Conservation (phyloP, 2,797 vertebrate species). For the Darevskia nairensis region DNA sequence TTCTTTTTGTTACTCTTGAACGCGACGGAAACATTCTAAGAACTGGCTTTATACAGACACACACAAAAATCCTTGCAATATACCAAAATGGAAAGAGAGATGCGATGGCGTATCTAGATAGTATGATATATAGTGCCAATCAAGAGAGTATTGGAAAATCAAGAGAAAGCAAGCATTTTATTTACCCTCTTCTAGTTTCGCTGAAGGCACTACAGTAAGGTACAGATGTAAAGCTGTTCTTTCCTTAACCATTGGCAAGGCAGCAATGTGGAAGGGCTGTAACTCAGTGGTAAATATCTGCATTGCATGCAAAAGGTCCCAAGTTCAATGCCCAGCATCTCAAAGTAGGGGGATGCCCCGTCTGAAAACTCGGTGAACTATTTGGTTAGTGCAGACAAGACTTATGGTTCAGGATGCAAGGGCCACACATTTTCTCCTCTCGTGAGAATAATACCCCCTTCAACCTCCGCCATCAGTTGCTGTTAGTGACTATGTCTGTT, state of each 20-base stretch:
- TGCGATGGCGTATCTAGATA: no score
- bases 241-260: background rate
- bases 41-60: background rate
- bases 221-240: background rate
- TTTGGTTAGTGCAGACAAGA: no score
- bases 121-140: background rate
- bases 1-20: background rate
- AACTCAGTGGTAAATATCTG: no score
- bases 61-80: background rate
- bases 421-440: background rate
- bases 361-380: no score
- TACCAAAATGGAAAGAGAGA: background rate
- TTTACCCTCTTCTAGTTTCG: conserved; percentile 5
- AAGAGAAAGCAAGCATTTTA: background rate
- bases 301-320: no score
- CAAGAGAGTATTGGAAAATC: background rate
- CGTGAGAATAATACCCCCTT: background rate
- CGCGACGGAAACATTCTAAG: background rate
- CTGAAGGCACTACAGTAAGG: background rate
- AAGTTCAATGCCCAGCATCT: no score
- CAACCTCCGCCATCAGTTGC: background rate
- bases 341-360: no score
- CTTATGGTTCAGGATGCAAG: background rate
- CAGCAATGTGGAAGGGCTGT: no score
- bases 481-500: background rate